Evolutionary conservation across 2,888 invertebrate genomes (phyloP), one percentile per base, ranked within the genome.

Genomic region (Cephalotes varians): DNA sequence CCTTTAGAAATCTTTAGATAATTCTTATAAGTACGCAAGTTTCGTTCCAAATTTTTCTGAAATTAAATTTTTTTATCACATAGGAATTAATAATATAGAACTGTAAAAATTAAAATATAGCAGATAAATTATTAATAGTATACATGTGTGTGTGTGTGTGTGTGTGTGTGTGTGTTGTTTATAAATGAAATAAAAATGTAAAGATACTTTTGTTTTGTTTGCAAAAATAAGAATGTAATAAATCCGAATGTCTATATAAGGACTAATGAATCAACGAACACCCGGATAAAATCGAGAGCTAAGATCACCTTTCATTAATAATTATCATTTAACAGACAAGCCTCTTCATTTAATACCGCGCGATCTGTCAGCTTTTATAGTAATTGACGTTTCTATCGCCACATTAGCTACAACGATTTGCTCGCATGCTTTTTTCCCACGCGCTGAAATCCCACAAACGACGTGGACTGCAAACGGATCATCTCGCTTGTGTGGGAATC

Each of bases 401-500:
- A 15, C 83, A 83, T 82, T 84, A 80, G 85, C 79, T 15, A 21
- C 72, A 77, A 74, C 82, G 60, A 85, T 82, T 69, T 65, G 58
- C 82, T 80, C 31, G 25, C 49, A 4, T 40, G 44, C 51, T 79
- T 87, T 83, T 87, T 86, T 81, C 87, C 84, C 84, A 87, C 86
- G 82, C 69, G 37, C 58, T 65, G 9, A 69, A 72, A 87, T 87
- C 83, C 51, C 71, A 34, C 54, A 87, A 87, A 87, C 76, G 76
- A 44, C 9, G 56, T 31, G 76, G 85, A 87, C 21, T 77, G 44
- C 60, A 81, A 81, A 87, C 87, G 74, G 69, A 62, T 85, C 82
- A 77, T 85, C 76, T 81, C 64, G 69, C 21, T 67, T 77, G 73
- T 85, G 87, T 87, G 87, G 60, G 87, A 87, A 87, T 87, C 10